phyloP scores from a whole-genome alignment of 30 jellyfish, hydroid and myxozoan species.

The Pseudorhiza aurosa region DNA sequence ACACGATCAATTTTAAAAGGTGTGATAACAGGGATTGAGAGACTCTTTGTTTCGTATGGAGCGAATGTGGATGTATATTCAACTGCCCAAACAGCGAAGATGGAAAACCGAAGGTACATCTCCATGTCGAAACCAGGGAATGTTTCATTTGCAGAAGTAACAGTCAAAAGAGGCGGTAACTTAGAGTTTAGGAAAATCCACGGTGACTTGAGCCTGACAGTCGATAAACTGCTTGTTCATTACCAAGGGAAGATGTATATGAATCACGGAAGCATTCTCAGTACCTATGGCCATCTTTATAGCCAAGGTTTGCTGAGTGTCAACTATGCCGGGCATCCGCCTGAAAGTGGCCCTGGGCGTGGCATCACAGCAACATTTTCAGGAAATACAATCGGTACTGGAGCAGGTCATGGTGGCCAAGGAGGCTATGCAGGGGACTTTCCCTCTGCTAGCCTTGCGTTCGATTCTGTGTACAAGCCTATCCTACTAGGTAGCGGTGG shows the following conservation, averaged over 20 bases:
- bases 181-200: slow-evolving; percentile 39
- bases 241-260: slow-evolving; percentile 58
- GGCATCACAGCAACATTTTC: slow-evolving; percentile 12
- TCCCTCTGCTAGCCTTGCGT: slow-evolving; percentile 26
- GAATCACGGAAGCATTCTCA: slow-evolving; percentile 47
- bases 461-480: slow-evolving; percentile 66
- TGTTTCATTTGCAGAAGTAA: slow-evolving; percentile 38
- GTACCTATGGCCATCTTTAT: slow-evolving; percentile 58
- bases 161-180: slow-evolving; percentile 49
- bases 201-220: slow-evolving; percentile 35
- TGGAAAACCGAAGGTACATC: slow-evolving; percentile 31
- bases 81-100: slow-evolving; percentile 57
- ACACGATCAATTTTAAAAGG: slow-evolving; percentile 59
- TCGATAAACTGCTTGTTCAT: slow-evolving; percentile 25
- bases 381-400: slow-evolving; percentile 39
- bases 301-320: slow-evolving; percentile 59
- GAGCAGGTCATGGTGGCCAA: slow-evolving; percentile 78
- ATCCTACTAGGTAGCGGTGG: slow-evolving; percentile 65
- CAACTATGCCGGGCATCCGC: slow-evolving; percentile 14
- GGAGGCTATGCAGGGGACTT: slow-evolving; percentile 43
- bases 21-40: slow-evolving; percentile 56
- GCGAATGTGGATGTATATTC: slow-evolving; percentile 62
- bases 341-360: slow-evolving; percentile 38
- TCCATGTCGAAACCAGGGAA: slow-evolving; percentile 64
- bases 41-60: slow-evolving; percentile 43